Evolutionary conservation across 2,797 vertebrate species (phyloP).

Genomic region (Brachyrhaphis roseni): DNA sequence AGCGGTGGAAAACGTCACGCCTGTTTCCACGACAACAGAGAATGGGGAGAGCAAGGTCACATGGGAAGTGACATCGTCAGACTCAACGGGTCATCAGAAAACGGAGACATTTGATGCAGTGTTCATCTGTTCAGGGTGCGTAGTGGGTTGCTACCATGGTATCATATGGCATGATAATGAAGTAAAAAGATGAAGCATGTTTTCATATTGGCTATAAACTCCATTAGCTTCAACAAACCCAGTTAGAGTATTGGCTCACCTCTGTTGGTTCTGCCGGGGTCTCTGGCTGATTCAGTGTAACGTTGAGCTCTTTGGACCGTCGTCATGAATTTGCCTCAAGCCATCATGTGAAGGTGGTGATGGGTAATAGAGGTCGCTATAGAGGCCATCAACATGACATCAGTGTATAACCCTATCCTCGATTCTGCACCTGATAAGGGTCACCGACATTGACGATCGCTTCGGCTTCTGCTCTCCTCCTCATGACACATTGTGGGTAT

Average conservation of each 20-base stretch:
- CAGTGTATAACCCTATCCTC: background rate
- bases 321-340: background rate
- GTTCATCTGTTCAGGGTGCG: slow-evolving; percentile 79
- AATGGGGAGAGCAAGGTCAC: slow-evolving; percentile 28
- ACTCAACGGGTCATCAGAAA: slow-evolving; percentile 51
- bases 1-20: slow-evolving; percentile 74
- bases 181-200: background rate
- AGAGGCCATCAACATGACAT: background rate
- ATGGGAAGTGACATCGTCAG: slow-evolving; percentile 79
- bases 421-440: background rate
- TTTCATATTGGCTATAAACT: background rate
- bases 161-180: background rate
- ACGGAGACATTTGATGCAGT: slow-evolving; percentile 74
- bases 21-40: slow-evolving; percentile 51
- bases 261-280: background rate
- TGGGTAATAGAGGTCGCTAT: background rate
- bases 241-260: background rate
- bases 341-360: background rate
- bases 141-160: background rate
- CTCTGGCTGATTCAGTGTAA: background rate
- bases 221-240: background rate
- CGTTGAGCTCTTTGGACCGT: background rate
- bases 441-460: background rate
- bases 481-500: background rate
- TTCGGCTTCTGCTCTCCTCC: background rate